These are phyloP conservation scores for Parnassius mnemosyne DNA, from an alignment of 2,888 invertebrate genomes.

Conservation along the genomic window DNA sequence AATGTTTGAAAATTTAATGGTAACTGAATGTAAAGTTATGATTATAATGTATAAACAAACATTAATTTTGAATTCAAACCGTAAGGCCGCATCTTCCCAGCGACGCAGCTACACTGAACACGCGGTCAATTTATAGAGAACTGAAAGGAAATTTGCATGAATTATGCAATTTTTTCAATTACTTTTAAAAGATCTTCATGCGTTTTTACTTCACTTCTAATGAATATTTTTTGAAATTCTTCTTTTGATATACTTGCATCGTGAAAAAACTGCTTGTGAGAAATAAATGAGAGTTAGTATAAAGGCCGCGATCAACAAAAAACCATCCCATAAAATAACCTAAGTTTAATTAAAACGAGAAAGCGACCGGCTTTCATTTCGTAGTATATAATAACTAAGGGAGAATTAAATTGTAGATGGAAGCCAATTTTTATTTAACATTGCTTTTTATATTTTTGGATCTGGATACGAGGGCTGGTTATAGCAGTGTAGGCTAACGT, in stretches of 20 bases:
- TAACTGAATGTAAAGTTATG: too few species aligned
- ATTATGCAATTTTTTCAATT: too few species aligned
- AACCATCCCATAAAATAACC: conserved; percentile 22
- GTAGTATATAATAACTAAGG: conserved; percentile 21
- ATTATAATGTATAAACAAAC: too few species aligned
- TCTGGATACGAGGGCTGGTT: conserved; percentile 24
- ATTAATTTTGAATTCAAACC: too few species aligned
- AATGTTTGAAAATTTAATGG: too few species aligned
- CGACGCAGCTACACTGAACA: too few species aligned
- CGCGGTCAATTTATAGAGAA: too few species aligned
- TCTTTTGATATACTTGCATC: conserved; percentile 1
- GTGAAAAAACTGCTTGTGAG: conserved; percentile 11
- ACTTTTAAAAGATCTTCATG: too few species aligned
- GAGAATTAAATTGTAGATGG: conserved; percentile 24
- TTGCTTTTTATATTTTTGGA: conserved; percentile 20
- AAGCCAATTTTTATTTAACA: conserved; percentile 22
- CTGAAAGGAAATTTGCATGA: too few species aligned
- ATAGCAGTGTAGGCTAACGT: conserved; percentile 22
- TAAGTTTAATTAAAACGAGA: conserved; percentile 27
- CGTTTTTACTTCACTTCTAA: too few species aligned
- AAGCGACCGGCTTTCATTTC: conserved; percentile 25
- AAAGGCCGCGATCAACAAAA: conserved; percentile 22
- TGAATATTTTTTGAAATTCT: too few species aligned
- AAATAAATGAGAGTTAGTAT: conserved; percentile 20
- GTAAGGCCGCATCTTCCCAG: too few species aligned